These are phyloP conservation scores for Sinocyclocheilus anshuiensis DNA, from an alignment of 2,113 vertebrate species.

Conservation along the genomic window DNA sequence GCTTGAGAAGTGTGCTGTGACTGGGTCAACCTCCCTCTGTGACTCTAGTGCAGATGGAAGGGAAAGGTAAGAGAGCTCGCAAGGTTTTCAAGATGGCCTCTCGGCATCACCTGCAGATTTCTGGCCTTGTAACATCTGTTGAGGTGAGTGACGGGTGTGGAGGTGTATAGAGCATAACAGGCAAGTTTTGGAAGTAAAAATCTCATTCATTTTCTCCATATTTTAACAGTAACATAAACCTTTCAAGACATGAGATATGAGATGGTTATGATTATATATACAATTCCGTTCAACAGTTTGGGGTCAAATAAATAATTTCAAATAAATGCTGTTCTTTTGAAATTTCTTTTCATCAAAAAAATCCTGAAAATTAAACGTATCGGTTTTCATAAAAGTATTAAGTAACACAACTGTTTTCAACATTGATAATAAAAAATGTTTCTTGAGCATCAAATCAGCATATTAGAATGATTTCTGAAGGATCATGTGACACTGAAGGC, in stretches of 20 bases:
- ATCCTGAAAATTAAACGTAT: background rate
- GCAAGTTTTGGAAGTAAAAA: conserved; percentile 5
- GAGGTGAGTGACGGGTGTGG: background rate
- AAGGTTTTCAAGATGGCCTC: conserved; percentile 35
- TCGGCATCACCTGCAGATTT: conserved; percentile 19
- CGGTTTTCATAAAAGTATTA: background rate
- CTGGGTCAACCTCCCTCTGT: conserved; percentile 47
- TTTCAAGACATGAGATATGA: background rate
- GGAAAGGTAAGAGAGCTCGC: conserved; percentile 14
- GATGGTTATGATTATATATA: background rate
- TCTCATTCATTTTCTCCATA: background rate
- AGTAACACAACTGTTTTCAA: background rate
- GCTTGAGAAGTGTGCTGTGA: conserved; percentile 52
- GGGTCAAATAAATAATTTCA: background rate
- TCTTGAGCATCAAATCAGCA: background rate
- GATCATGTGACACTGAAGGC: background rate
- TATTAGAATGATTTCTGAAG: background rate
- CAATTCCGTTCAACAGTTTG: background rate
- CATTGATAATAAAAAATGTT: background rate
- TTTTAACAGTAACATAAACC: background rate
- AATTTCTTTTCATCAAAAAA: background rate
- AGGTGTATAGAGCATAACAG: conserved; percentile 8
- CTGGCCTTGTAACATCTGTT: conserved; percentile 29
- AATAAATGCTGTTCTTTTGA: background rate
- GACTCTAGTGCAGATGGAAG: conserved; percentile 56